Evolutionary conservation across 1,140 invertebrate species (phyloP), one percentile per base, ranked within the genome.

Genomic region (Drosophila yakuba): DNA sequence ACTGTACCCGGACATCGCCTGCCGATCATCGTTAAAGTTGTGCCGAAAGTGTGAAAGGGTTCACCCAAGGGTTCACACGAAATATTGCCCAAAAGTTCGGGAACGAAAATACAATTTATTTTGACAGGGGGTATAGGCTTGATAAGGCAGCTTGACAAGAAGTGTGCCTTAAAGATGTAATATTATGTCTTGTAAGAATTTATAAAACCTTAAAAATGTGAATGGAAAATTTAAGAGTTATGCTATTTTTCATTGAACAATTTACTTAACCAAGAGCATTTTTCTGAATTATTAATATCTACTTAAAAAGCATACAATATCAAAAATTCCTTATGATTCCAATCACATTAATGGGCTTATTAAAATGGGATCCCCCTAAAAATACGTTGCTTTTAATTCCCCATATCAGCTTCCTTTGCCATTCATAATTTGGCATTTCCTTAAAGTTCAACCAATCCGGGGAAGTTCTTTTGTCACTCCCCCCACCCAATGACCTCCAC

Each of bases 11-110:
- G 51, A 57, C 52, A 75, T 45, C 32, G 59, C 39, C 66, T 56
- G 61, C 59, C 35, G 64, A 68, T 68, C 64, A 61, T 68, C 64
- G 64, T 68, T 68, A 66, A 66, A 62, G 60, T 68, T 52, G 61
- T 28, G 61, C 32, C 67, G 75, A 80, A 83, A 85, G 82, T 86
- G 82, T 86, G 78, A 86, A 88, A 88, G 83, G 83, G 78, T 88
- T 86, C 82, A 82, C 15, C 23, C 23, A 78, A 72, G 78, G 83
- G 74, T 82, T 86, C 82, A 88, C 82, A 86, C 82, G 83, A 86
- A 73, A 85, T 66, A 78, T 64, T 23, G 48, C 50, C 36, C 2
- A 52, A 81, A 81, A 23, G 28, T 60, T 69, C 32, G 12, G 8
- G 12, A 25, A 14, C n/a, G 10, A 38, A 67, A 71, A 50, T 39